A percentile compares a stretch with the other conserved stretches of the same genome.
Evolutionary conservation across 2,888 invertebrate genomes (phyloP).

Genomic region (Polylopha cassiicola): DNA sequence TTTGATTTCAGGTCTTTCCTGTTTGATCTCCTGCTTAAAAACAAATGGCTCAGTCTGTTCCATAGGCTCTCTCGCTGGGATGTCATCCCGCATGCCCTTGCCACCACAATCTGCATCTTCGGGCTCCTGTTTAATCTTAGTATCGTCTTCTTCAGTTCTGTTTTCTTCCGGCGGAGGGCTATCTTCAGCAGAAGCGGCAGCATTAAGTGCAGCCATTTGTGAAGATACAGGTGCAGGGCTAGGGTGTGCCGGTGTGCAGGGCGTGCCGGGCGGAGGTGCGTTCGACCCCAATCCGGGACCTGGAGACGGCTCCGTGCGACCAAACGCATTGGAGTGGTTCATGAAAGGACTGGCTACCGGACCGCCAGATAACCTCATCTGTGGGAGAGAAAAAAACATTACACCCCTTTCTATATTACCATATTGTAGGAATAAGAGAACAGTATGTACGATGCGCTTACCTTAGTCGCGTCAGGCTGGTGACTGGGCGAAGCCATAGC

Average conservation of each 20-base stretch:
- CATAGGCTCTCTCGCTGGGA: slow-evolving; percentile 71
- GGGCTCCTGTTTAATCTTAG: slow-evolving; percentile 83
- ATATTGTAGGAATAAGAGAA: no score
- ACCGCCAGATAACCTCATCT: slow-evolving; percentile 44
- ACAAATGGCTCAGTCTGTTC: slow-evolving; percentile 44
- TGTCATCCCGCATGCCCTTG: slow-evolving; percentile 81
- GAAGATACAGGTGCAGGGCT: slow-evolving; percentile 76
- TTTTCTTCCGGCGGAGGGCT: slow-evolving; percentile 78
- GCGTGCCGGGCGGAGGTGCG: slow-evolving; percentile 43
- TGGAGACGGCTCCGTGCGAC: slow-evolving; percentile 56
- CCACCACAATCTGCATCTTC: slow-evolving; percentile 76
- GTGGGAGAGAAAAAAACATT: slow-evolving; percentile 1
- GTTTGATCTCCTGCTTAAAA: slow-evolving; percentile 46
- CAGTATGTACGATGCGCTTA: slow-evolving; percentile 70
- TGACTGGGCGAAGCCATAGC: slow-evolving; percentile 72
- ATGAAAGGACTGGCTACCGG: slow-evolving; percentile 78
- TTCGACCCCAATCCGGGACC: slow-evolving; percentile 65
- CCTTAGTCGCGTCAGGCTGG: slow-evolving; percentile 79
- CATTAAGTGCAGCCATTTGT: slow-evolving; percentile 84
- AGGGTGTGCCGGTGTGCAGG: slow-evolving; percentile 70
- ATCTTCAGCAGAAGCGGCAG: slow-evolving; percentile 80
- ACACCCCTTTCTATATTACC: no score
- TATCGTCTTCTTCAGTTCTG: no score
- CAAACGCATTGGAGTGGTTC: slow-evolving; percentile 53
- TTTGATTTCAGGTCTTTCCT: slow-evolving; percentile 77